A percentile compares a stretch with the other conserved stretches of the same genome.
Conservation (phyloP, 23 tunicate genomes). For the Pegea sp. region DNA sequence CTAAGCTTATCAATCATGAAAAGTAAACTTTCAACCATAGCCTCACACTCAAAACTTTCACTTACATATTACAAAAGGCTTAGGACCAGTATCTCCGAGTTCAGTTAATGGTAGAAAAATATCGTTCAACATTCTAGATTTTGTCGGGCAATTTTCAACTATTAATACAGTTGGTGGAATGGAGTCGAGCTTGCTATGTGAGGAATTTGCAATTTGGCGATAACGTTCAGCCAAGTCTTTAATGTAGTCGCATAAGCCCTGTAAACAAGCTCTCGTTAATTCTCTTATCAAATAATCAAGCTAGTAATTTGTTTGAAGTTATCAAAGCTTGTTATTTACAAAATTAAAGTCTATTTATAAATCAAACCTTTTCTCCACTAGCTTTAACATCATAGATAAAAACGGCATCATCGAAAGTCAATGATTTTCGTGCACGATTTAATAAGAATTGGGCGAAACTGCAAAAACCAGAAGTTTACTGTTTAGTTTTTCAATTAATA, state of each 20-base stretch:
- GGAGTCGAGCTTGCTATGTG: too few relatives aligned
- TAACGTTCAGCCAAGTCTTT: slow-evolving; percentile 7
- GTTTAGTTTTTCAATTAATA: too few relatives aligned
- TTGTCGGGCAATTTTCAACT: too few relatives aligned
- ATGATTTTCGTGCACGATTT: slow-evolving; percentile 11
- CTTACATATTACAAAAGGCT: too few relatives aligned
- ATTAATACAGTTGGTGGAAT: too few relatives aligned
- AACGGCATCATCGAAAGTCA: slow-evolving; percentile 2
- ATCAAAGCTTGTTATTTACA: background rate
- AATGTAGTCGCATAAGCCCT: slow-evolving; percentile 25
- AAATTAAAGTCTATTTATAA: background rate
- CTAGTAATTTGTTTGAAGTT: background rate
- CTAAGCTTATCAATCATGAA: too few relatives aligned
- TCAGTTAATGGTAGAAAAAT: too few relatives aligned
- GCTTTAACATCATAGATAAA: slow-evolving; percentile 41
- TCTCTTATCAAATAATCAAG: background rate
- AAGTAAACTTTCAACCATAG: too few relatives aligned
- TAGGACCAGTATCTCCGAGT: too few relatives aligned
- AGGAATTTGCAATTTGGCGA: background rate
- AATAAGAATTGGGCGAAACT: slow-evolving; percentile 40
- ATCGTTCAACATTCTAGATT: too few relatives aligned
- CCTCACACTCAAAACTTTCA: too few relatives aligned
- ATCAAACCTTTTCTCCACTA: slow-evolving; percentile 36
- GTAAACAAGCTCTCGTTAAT: slow-evolving; percentile 1
- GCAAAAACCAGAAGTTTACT: background rate